These are phyloP conservation scores for Epizoanthus fatuus DNA, from an alignment of 92 coral and sea anemone species.

Conservation along the genomic window DNA sequence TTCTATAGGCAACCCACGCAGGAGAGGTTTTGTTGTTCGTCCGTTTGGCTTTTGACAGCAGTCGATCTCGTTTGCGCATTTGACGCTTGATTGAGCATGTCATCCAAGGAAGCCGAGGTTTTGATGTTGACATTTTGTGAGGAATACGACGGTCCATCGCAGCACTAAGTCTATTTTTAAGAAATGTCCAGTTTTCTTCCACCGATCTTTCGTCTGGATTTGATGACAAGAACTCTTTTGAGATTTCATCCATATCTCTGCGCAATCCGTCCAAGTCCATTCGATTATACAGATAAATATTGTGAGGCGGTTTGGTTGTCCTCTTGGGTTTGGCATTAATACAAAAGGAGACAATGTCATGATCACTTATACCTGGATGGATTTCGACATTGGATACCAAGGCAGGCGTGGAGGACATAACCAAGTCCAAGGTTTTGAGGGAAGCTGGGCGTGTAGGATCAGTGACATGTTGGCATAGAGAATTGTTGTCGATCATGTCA, in stretches of 20 bases:
- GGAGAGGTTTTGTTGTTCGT: constrained; percentile 14
- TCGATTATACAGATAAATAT: constrained; percentile 9
- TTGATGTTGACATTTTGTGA: too few species aligned
- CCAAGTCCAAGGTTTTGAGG: constrained; percentile 23
- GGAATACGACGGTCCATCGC: too few species aligned
- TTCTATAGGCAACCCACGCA: constrained; percentile 16
- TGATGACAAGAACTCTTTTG: too few species aligned
- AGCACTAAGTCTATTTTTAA: too few species aligned
- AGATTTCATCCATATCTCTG: too few species aligned
- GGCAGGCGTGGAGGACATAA: constrained; percentile 20
- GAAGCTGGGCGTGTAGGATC: constrained; percentile 32
- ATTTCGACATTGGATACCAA: constrained; percentile 4
- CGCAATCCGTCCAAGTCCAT: constrained; percentile 8
- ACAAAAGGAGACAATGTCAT: constrained; percentile 11
- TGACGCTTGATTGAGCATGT: neutral
- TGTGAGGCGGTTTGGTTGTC: neutral
- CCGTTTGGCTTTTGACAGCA: constrained; percentile 19
- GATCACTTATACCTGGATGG: constrained; percentile 32
- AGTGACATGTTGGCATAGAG: constrained; percentile 14
- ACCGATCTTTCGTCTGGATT: too few species aligned
- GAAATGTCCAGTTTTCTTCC: too few species aligned
- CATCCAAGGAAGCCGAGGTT: too few species aligned
- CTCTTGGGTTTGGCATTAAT: constrained; percentile 38
- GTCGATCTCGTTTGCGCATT: constrained; percentile 39
- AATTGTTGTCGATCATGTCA: constrained; percentile 11